Evolutionary conservation across 2,797 vertebrate genomes (phyloP).

Genomic region (Xenops minutus): DNA sequence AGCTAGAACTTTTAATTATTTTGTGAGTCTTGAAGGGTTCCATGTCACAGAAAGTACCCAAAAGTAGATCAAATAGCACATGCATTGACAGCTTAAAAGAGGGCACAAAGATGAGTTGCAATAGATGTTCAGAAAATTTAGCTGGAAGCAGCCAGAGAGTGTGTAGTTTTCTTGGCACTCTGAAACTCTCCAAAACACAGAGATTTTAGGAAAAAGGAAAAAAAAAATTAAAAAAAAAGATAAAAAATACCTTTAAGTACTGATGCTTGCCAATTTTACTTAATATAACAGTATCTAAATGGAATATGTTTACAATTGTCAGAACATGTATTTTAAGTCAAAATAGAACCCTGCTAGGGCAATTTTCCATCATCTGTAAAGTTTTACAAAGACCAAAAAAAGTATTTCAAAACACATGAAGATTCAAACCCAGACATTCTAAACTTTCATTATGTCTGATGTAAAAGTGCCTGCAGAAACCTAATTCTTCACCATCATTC

Average conservation of each 20-base stretch:
- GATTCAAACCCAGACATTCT: not conserved
- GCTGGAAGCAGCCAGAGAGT: not conserved
- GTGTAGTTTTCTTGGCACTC: not conserved
- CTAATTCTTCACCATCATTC: not conserved
- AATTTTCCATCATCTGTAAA: not conserved
- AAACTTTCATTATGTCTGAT: not conserved
- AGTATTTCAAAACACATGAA: not conserved
- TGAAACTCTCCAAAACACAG: not conserved
- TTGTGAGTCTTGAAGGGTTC: not conserved
- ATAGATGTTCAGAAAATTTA: not conserved
- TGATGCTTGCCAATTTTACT: not conserved
- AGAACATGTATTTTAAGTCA: not conserved
- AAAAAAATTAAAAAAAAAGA: not conserved
- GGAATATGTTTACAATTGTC: not conserved
- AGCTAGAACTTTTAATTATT: not conserved
- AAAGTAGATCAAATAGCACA: not conserved
- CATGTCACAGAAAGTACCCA: not conserved
- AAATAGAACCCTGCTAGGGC: not conserved
- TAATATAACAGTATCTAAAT: not conserved
- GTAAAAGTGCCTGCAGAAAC: not conserved
- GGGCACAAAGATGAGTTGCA: not conserved
- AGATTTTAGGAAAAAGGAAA: not conserved
- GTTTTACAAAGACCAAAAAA: not conserved
- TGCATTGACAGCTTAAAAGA: not conserved
- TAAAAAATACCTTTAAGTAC: not conserved